These are phyloP conservation scores for Forbesichthys papilliferus DNA, from an alignment of 2,113 vertebrate genomes.

Conservation along the genomic window DNA sequence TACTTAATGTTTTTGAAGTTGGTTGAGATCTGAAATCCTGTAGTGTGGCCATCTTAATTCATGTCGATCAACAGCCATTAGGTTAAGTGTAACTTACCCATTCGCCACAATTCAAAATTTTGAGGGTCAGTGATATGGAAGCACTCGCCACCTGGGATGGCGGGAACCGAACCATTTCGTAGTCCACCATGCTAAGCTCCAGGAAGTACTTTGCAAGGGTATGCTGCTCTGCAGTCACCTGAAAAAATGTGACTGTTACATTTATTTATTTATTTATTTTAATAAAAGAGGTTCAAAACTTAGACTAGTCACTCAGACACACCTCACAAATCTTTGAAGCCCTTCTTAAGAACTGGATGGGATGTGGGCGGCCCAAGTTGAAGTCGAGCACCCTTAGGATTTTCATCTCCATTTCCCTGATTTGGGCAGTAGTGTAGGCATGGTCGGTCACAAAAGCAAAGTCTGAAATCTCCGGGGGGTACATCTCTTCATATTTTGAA, in stretches of 20 bases:
- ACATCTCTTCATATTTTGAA: slow-evolving; percentile 88
- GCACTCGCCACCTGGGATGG: slow-evolving; percentile 83
- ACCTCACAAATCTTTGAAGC: slow-evolving; percentile 84
- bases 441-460: slow-evolving; percentile 79
- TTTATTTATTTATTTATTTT: too few species aligned
- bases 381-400: slow-evolving; percentile 83
- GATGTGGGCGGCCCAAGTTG: slow-evolving; percentile 75
- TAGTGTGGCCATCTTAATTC: too few species aligned
- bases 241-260: neutral
- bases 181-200: slow-evolving; percentile 85
- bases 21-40: too few species aligned
- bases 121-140: slow-evolving; percentile 81
- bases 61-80: too few species aligned
- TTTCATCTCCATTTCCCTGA: slow-evolving; percentile 83
- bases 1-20: too few species aligned
- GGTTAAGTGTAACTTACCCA: slow-evolving; percentile 74
- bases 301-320: slow-evolving; percentile 2
- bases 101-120: slow-evolving; percentile 75
- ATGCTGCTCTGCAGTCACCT: slow-evolving; percentile 82
- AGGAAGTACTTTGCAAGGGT: slow-evolving; percentile 85
- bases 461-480: slow-evolving; percentile 76
- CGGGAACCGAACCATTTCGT: slow-evolving; percentile 83
- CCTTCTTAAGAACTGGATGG: slow-evolving; percentile 82
- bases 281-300: neutral
- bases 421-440: slow-evolving; percentile 79